These are phyloP conservation scores for Chaunax sp. DNA, from an alignment of 2,797 vertebrate genomes.

Conservation along the genomic window DNA sequence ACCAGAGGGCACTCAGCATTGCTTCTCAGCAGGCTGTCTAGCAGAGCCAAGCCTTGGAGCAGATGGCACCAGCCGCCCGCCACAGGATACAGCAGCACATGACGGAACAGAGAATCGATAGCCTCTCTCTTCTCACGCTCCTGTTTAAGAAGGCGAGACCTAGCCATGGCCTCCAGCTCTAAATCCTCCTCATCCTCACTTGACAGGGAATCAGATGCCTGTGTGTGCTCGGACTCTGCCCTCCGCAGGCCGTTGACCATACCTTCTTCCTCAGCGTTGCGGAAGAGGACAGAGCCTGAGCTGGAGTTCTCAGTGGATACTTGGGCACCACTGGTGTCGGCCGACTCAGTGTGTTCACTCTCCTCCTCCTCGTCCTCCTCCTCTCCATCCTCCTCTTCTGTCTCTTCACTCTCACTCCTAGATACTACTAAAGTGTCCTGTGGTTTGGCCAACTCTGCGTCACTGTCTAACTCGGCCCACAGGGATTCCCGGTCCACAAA, in stretches of 20 bases:
- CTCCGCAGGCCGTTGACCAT: constrained; percentile 77
- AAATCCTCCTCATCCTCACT: constrained; percentile 94
- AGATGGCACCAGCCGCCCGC: constrained; percentile 89
- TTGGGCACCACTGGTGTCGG: constrained; percentile 89
- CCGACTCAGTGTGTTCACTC: constrained; percentile 95
- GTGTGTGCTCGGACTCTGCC: constrained; percentile 91
- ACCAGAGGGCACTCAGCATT: constrained; percentile 90
- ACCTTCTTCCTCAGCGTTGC: constrained; percentile 70
- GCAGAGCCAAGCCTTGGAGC: constrained; percentile 90
- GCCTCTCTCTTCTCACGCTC: constrained; percentile 88
- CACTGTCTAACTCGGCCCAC: constrained; percentile 91
- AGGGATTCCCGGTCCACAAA: constrained; percentile 92
- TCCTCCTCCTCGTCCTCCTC: constrained; percentile 63
- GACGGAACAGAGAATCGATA: constrained; percentile 90
- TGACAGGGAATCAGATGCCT: constrained; percentile 94
- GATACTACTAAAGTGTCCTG: constrained; percentile 66
- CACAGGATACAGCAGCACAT: constrained; percentile 91
- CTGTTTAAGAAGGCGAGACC: constrained; percentile 85
- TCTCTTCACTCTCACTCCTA: constrained; percentile 68
- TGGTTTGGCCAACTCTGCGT: constrained; percentile 75
- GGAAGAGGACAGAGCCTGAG: constrained; percentile 86
- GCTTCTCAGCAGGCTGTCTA: constrained; percentile 92
- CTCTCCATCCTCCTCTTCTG: constrained; percentile 47
- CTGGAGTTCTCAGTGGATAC: constrained; percentile 91
- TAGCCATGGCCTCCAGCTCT: constrained; percentile 90